Evolutionary conservation across 2,797 vertebrate species (phyloP), one percentile per base, ranked within the genome.

Genomic region (Mormyrus proboscirostris): DNA sequence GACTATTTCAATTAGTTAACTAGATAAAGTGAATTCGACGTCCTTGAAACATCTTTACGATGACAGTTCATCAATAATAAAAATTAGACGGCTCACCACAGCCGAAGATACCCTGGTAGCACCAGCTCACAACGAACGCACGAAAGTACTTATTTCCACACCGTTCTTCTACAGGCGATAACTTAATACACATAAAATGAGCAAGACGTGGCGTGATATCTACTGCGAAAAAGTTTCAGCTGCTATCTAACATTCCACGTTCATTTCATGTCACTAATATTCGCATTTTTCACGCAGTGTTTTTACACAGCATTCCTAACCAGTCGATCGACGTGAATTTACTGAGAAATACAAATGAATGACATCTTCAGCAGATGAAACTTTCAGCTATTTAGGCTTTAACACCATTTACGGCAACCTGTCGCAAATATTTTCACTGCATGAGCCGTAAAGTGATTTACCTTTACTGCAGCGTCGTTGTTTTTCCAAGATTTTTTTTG

Each of bases 361-460:
- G 3, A 41, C 47, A 51, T n/a, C 47, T 85, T 49, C 82, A 50
- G 4, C 22, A 25, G 50, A 41, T 16, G 25, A 55, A 55, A 87
- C 51, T 87, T 87, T n/a, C 53, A 41, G 53, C 16, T n/a, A 7
- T 10, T 87, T 29, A n/a, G 10, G 49, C 49, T 33, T 29, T 7
- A 49, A 29, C 14, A 84, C 93, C 93, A 86, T 82, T 90, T 29
- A 8, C 50, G 3, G 8, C 1, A 2, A 49, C 19, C 2, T 88
- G 12, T 2, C 3, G 50, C 87, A 1, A 55, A 62, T n/a, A 51
- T 51, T 25, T 85, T 85, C 49, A 29, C 49, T 14, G 41, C 55
- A 69, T 22, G 4, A 91, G 93, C 93, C 93, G 93, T 91, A 93
- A 92, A 93, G 9, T 2, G n/a, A 14, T 38, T 59, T 87, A n/a